Evolutionary conservation across 2,113 vertebrate genomes (phyloP), one percentile per base, ranked within the genome.

Genomic region (Antennarius striatus): DNA sequence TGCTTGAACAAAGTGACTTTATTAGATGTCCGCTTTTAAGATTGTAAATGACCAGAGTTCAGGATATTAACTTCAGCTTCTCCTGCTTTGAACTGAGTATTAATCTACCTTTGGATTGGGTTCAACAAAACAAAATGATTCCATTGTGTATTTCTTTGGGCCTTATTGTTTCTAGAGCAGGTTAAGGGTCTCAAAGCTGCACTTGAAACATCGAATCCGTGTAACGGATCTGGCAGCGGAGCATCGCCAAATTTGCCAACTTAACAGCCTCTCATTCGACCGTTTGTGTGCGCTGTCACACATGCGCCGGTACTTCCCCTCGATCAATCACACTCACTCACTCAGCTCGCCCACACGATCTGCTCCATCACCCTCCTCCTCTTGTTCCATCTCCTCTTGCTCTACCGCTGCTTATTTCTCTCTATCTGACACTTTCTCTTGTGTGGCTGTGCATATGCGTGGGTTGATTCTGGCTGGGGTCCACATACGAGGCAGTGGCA

Each of bases 251-350:
- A 75, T 56, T 58, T 54, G 83, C 80, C 75, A 85, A 69, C 67
- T 17, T 58, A 63, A 66, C 79, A 79, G 58, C 70, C 62, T 63
- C 79, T 85, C 47, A 68, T 56, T 79, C 46, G 17, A 36, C 56
- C 56, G 36, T 82, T 77, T 57, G 56, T 80, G 76, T 68, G 57
- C 17, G 32, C 79, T 73, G 68, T 83, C 80, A 77, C 56, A 68
- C 64, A 79, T 22, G 16, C 52, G 40, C 45, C 10, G 9, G 60
- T 76, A 72, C 77, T 67, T 78, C 73, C 77, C 61, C 75, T 71
- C 61, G 1, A 62, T 80, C 78, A 75, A 50, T 83, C 65, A 69
- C 76, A 42, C 66, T 48, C 57, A 47, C 65, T 15, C 53, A 11
- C 49, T 36, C n/a, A 11, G 46, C 65, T 15, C 53, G 6, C 49